Percentiles rank a stretch among this genome's conserved stretches.
Conservation (phyloP, 2,888 invertebrate genomes). For the Sphaerophoria rueppellii region DNA sequence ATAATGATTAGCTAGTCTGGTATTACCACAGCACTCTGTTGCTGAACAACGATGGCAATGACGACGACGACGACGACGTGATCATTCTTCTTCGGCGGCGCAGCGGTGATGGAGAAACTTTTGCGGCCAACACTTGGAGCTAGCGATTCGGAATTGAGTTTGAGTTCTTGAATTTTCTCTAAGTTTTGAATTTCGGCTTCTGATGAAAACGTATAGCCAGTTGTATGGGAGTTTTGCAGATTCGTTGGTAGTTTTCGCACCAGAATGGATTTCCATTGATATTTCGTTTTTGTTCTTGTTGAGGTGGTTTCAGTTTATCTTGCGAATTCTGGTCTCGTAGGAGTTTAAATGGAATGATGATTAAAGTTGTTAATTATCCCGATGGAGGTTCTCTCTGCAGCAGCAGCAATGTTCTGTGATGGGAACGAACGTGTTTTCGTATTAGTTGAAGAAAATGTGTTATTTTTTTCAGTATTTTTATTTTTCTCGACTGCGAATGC, state of each 20-base stretch:
- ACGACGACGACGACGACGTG: background rate
- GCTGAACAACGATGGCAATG: conserved; percentile 32
- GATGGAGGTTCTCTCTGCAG: conserved; percentile 60
- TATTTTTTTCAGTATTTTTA: conserved; percentile 19
- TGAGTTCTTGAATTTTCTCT: conserved; percentile 48
- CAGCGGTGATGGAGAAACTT: conserved; percentile 39
- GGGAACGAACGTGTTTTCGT: conserved; percentile 55
- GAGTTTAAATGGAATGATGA: conserved; percentile 72
- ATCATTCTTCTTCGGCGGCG: background rate
- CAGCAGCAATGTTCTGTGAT: too few relatives aligned
- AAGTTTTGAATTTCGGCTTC: conserved; percentile 30
- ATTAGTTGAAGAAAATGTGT: conserved; percentile 52
- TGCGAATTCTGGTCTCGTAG: conserved; percentile 69
- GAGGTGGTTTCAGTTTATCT: conserved; percentile 28
- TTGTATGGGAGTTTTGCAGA: background rate
- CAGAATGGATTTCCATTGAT: conserved; percentile 37
- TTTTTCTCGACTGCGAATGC: conserved; percentile 4
- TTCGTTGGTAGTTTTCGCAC: conserved; percentile 2
- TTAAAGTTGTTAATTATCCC: conserved; percentile 73
- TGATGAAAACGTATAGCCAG: background rate
- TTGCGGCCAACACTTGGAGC: conserved; percentile 58
- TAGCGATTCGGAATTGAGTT: conserved; percentile 63
- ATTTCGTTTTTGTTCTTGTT: conserved; percentile 8
- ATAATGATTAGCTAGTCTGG: conserved; percentile 66
- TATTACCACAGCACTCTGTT: conserved; percentile 44